A percentile compares a stretch with the other conserved stretches of the same genome.
phyloP scores from a whole-genome alignment of 64 coral and sea anemone species.

The Catalaphyllia jardinei region DNA sequence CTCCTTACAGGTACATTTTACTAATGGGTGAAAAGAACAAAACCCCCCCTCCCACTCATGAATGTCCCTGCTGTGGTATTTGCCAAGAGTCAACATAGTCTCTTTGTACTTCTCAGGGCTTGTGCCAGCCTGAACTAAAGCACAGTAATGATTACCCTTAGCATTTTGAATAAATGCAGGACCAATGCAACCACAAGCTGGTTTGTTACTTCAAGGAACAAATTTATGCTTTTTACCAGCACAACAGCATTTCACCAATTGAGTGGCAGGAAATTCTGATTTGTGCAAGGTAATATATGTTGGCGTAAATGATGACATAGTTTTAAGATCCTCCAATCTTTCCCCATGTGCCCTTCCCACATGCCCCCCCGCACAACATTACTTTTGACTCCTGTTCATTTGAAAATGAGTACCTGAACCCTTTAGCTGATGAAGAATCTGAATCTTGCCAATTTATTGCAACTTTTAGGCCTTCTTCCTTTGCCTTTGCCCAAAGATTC shows the following conservation, averaged over 20 bases:
- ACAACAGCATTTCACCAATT: slow-evolving; percentile 40
- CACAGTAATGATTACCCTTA: slow-evolving; percentile 56
- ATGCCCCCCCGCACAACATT: slow-evolving; percentile 57
- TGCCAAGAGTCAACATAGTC: slow-evolving; percentile 42
- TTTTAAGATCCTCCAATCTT: slow-evolving; percentile 28
- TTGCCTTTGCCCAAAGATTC: slow-evolving; percentile 21
- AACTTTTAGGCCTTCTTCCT: slow-evolving; percentile 43
- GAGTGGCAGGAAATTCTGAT: slow-evolving; percentile 28
- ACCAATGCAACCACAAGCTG: slow-evolving; percentile 52
- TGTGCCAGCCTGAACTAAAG: slow-evolving; percentile 49
- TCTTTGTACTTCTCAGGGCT: slow-evolving; percentile 54
- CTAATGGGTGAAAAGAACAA: slow-evolving; percentile 28
- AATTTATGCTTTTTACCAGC: slow-evolving; percentile 57
- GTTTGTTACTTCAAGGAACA: slow-evolving; percentile 49
- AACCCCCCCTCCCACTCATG: slow-evolving; percentile 45
- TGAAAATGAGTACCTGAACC: slow-evolving; percentile 34
- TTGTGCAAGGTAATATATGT: slow-evolving; percentile 53
- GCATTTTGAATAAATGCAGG: slow-evolving; percentile 48
- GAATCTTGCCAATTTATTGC: slow-evolving; percentile 46
- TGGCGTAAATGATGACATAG: neutral
- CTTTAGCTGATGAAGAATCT: slow-evolving; percentile 39
- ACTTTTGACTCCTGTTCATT: slow-evolving; percentile 40
- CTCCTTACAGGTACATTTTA: neutral
- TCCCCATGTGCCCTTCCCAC: slow-evolving; percentile 62
- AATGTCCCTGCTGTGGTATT: slow-evolving; percentile 68